Base-by-base conservation (phyloP, 2,797 vertebrate species). In the Hephaestus fuliginosus region DNA sequence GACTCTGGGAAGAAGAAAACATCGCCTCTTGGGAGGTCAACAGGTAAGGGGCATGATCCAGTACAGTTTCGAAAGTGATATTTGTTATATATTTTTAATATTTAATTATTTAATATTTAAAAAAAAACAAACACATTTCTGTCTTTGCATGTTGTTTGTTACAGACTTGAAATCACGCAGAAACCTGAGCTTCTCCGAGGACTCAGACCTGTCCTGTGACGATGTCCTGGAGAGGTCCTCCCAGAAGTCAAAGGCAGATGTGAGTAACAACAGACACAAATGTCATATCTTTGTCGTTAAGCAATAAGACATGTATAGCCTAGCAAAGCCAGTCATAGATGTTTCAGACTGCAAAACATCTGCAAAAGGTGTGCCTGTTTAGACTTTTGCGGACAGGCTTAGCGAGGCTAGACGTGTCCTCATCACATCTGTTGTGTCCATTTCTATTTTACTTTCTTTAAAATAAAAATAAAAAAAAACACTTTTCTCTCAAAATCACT, bases 191-290 rank as follows among this genome's bases (percentile, higher is more conserved):
- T 97, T 98, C 92, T 99, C 98, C 0, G 98, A 99, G 84, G 98
- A 99, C 78, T 99, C 98, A 0, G 98, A 99, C 91, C 96, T 99
- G 78, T 99, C 98, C 84, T 99, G 97, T 5, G 98, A 99, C 0
- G 98, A 99, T 11, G 89, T 99, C 75, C 92, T 99, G 58, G 98
- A 99, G 72, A 95, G 96, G 43, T 97, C 97, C 39, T 99, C 98
- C 56, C 98, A 99, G 95, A 99, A 96, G 88, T 98, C 97, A 58
- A 99, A 96, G 90, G 93, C 96, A 89, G 98, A 99, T 95, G 98
- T 99, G 92, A 95, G 95, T 95, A 61, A 9, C 49, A 30, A 8
- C 1, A 8, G 12, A 64, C 0, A 1, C 41, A 74, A 3, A 2
- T 2, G 39, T 39, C 12, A 11, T 57, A 13, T 55, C 8, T 63